Conservation (phyloP, 2,797 vertebrate genomes). For the Schizopygopsis malacanthus region DNA sequence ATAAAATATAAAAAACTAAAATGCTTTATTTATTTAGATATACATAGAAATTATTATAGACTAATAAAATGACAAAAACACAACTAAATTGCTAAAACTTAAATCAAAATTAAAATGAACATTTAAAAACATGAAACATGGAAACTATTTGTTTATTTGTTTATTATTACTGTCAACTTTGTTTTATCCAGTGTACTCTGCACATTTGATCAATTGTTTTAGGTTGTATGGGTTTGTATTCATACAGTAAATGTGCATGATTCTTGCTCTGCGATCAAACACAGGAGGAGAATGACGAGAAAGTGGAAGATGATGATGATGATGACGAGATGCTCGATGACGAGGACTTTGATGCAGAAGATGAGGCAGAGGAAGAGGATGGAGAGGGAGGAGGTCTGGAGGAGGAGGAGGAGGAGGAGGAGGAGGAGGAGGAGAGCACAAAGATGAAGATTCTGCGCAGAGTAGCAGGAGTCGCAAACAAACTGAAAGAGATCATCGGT, state of each 20-base stretch:
- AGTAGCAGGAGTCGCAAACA: conserved; percentile 86
- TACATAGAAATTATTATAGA: background rate
- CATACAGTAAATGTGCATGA: background rate
- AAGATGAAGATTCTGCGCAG: conserved; percentile 88
- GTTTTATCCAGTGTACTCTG: background rate
- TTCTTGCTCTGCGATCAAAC: background rate
- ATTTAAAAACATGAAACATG: too few species aligned
- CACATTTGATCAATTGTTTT: background rate
- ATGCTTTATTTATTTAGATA: too few species aligned
- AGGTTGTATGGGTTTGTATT: background rate
- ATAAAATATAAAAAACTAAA: background rate
- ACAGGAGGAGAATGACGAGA: conserved; percentile 82
- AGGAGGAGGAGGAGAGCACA: conserved; percentile 86
- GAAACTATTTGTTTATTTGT: background rate
- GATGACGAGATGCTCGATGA: conserved; percentile 83
- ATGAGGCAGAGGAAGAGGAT: conserved; percentile 82
- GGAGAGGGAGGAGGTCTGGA: conserved; percentile 75
- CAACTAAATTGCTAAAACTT: background rate
- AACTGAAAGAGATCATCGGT: conserved; percentile 93
- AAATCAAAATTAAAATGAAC: background rate
- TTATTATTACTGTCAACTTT: background rate
- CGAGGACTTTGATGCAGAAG: conserved; percentile 87
- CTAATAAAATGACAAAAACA: background rate
- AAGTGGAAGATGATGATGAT: conserved; percentile 80
- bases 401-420: conserved; percentile 80